Percentiles rank a stretch among this genome's conserved stretches.
These are phyloP conservation scores for Orchestia grillus DNA, from an alignment of 1,140 invertebrate genomes.

Conservation along the genomic window DNA sequence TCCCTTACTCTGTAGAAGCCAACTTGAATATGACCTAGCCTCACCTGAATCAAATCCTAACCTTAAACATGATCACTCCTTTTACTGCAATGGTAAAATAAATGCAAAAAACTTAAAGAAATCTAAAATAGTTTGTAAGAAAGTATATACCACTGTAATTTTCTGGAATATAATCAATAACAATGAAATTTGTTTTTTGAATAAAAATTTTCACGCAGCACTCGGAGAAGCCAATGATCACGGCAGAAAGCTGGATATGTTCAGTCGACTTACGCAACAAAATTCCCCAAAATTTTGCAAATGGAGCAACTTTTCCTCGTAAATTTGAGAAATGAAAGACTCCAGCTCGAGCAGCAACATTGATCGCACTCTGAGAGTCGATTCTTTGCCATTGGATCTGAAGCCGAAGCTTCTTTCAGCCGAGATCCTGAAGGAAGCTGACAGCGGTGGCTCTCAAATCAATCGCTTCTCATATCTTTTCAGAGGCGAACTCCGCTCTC, in stretches of 20 bases:
- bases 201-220: too few relatives aligned
- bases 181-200: too few relatives aligned
- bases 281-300: neutral
- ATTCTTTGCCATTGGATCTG: neutral
- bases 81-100: too few relatives aligned
- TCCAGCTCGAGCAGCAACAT: neutral
- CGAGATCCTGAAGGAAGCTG: neutral
- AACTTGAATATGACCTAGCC: too few relatives aligned
- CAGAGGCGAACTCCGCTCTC: neutral
- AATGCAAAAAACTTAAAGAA: too few relatives aligned
- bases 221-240: neutral
- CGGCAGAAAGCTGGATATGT: neutral
- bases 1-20: too few relatives aligned
- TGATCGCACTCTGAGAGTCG: neutral
- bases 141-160: too few relatives aligned
- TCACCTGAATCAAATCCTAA: too few relatives aligned
- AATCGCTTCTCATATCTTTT: conserved; percentile 19
- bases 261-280: neutral
- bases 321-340: neutral
- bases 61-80: too few relatives aligned
- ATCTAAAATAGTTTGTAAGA: too few relatives aligned
- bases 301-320: neutral
- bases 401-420: neutral
- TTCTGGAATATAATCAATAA: too few relatives aligned
- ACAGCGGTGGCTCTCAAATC: neutral